phyloP scores from a whole-genome alignment of 2,113 vertebrate genomes.

The Triplophysa dalaica region DNA sequence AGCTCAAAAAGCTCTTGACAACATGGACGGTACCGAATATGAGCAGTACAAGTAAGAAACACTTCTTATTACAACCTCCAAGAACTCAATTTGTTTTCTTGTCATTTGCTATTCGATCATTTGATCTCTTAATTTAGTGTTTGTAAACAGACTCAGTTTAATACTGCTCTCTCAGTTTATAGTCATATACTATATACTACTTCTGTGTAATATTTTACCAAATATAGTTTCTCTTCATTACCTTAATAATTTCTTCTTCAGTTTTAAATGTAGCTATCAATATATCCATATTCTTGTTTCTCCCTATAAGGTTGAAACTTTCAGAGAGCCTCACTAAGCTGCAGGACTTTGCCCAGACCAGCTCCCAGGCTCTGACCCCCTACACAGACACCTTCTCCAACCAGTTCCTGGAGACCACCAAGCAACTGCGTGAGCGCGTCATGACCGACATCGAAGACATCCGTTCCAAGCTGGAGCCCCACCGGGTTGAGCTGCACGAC shows the following conservation, averaged over 20 bases:
- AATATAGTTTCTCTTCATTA: neutral
- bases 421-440: conserved; percentile 52
- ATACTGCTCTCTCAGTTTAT: too few species aligned
- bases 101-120: neutral
- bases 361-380: conserved; percentile 69
- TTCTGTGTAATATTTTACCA: neutral
- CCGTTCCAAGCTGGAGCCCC: conserved; percentile 69
- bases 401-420: conserved; percentile 64
- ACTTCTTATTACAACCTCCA: neutral
- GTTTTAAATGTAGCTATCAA: neutral
- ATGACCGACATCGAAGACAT: conserved; percentile 75
- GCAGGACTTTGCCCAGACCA: conserved; percentile 60
- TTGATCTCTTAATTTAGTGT: too few species aligned
- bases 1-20: conserved; percentile 67
- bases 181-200: too few species aligned
- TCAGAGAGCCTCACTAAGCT: conserved; percentile 66
- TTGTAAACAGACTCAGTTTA: too few species aligned
- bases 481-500: conserved; percentile 67
- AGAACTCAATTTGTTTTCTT: neutral
- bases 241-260: neutral
- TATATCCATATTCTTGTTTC: neutral
- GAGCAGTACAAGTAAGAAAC: conserved; percentile 77
- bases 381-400: conserved; percentile 63
- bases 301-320: conserved; percentile 68
- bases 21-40: conserved; percentile 72